Percentiles rank a stretch among this genome's conserved stretches.
Conservation (phyloP, 2,888 invertebrate genomes). For the Trissolcus japonicus region DNA sequence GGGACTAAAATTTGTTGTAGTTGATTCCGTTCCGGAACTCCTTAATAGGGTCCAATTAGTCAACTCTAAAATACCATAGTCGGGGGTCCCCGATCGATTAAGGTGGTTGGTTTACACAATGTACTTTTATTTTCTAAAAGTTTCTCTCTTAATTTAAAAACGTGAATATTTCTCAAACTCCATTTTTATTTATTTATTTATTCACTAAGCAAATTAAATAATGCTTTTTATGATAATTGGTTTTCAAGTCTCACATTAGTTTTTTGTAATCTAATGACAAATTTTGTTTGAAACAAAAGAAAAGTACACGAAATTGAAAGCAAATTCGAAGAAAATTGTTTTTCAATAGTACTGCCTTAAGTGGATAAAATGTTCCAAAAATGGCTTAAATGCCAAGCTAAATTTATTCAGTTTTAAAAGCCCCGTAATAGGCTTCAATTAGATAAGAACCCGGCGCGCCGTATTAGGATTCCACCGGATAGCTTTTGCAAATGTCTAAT, state of each 20-base stretch:
- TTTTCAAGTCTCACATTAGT: too few species aligned
- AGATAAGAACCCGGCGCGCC: constrained; percentile 19
- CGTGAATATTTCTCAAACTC: too few species aligned
- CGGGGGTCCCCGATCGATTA: constrained; percentile 33
- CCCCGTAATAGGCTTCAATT: constrained; percentile 49
- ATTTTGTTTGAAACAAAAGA: too few species aligned
- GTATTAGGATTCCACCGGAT: constrained; percentile 27
- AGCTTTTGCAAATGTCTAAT: constrained; percentile 22
- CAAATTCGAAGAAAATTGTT: too few species aligned
- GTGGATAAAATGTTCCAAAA: constrained; percentile 44
- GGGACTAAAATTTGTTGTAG: constrained; percentile 41
- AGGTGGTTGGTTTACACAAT: too few species aligned
- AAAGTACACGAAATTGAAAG: too few species aligned
- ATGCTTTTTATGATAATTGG: too few species aligned
- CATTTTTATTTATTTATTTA: too few species aligned
- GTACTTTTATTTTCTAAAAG: too few species aligned
- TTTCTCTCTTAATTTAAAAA: too few species aligned
- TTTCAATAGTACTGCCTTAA: neutral
- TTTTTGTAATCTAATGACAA: too few species aligned
- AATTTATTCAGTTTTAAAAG: constrained; percentile 47
- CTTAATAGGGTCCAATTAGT: constrained; percentile 53
- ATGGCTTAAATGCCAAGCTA: constrained; percentile 40
- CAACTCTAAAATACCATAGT: constrained; percentile 49
- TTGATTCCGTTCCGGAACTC: constrained; percentile 42
- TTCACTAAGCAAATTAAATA: too few species aligned